These are phyloP conservation scores for Thamnaconus septentrionalis DNA, from an alignment of 2,113 vertebrate genomes.

Conservation along the genomic window DNA sequence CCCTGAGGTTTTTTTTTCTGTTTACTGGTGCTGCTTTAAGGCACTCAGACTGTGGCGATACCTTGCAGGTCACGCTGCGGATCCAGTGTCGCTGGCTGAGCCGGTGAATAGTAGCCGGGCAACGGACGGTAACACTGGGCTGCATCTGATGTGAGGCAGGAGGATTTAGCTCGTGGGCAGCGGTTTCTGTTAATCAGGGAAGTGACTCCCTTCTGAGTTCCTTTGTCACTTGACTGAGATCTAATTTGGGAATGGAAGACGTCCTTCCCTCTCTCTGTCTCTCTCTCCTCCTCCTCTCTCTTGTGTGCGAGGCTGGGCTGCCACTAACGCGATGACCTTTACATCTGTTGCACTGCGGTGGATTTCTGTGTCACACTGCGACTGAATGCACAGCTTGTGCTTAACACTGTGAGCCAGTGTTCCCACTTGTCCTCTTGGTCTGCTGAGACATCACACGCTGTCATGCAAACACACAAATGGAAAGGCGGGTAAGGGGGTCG, in stretches of 20 bases:
- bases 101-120: constrained; percentile 17
- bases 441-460: not conserved
- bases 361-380: constrained; percentile 17
- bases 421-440: not conserved
- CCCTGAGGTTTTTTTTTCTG: constrained; percentile 3
- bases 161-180: constrained; percentile 47
- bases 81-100: constrained; percentile 57
- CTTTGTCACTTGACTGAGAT: constrained; percentile 74
- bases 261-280: constrained; percentile 35
- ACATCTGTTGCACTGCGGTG: constrained; percentile 31
- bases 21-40: constrained; percentile 34
- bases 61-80: constrained; percentile 65
- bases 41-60: constrained; percentile 44
- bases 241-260: constrained; percentile 69
- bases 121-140: constrained; percentile 38
- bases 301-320: constrained; percentile 15
- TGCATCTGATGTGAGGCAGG: constrained; percentile 52
- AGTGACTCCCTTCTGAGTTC: constrained; percentile 56
- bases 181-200: constrained; percentile 50
- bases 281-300: not conserved
- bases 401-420: constrained; percentile 2
- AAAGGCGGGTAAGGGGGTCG: no score
- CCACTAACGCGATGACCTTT: constrained; percentile 37
- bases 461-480: not conserved
- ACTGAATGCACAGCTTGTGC: constrained; percentile 15